phyloP scores from a whole-genome alignment of 2,888 invertebrate genomes.

The Trichogramma dendrolimi region DNA sequence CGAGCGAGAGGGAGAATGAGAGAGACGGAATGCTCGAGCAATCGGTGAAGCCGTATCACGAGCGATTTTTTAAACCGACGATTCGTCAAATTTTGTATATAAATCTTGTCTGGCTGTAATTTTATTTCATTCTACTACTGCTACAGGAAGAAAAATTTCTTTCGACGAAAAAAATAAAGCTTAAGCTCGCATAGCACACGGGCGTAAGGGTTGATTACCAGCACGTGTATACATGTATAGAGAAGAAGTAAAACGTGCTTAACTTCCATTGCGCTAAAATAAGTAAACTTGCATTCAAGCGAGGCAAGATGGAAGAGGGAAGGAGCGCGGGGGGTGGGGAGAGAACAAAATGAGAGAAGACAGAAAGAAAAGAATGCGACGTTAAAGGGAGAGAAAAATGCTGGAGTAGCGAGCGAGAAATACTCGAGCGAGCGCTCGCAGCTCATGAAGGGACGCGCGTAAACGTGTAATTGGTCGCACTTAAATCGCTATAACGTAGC shows the following conservation, averaged over 20 bases:
- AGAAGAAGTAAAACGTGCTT: too few relatives aligned
- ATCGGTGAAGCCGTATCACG: constrained; percentile 19
- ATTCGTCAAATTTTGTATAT: constrained; percentile 28
- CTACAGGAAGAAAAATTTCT: not conserved
- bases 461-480: constrained; percentile 51
- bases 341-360: constrained; percentile 9
- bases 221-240: too few relatives aligned
- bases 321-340: constrained; percentile 8
- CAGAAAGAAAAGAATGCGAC: constrained; percentile 1
- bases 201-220: too few relatives aligned
- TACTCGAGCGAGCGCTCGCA: constrained; percentile 23
- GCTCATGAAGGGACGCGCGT: constrained; percentile 35
- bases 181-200: too few relatives aligned
- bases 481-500: constrained; percentile 50
- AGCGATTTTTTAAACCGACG: constrained; percentile 24
- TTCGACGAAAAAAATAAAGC: too few relatives aligned
- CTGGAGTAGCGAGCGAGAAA: not conserved
- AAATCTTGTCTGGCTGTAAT: constrained; percentile 17
- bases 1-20: constrained; percentile 18
- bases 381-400: constrained; percentile 18
- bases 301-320: not conserved
- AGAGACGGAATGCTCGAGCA: not conserved
- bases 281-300: too few relatives aligned
- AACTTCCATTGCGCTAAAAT: too few relatives aligned
- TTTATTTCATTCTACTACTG: not conserved